These are phyloP conservation scores for Campylomormyrus tamandua DNA, from an alignment of 2,113 vertebrate genomes.

Conservation along the genomic window DNA sequence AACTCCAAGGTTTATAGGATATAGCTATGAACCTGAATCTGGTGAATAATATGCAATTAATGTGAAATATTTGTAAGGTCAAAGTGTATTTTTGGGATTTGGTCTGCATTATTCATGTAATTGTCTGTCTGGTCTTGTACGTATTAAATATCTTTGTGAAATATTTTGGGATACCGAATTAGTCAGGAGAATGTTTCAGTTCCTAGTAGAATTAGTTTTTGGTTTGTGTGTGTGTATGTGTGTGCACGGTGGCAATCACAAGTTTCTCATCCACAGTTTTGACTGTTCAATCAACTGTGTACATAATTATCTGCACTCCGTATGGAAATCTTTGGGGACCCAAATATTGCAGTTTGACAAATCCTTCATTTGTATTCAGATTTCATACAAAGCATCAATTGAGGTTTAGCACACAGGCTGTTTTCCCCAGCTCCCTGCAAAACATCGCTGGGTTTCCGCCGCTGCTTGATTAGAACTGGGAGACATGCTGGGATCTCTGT, in stretches of 20 bases:
- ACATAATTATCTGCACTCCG: constrained; percentile 64
- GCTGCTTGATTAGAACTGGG: constrained; percentile 52
- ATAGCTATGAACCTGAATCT: not conserved
- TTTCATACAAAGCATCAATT: constrained; percentile 62
- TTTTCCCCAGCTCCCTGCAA: constrained; percentile 47
- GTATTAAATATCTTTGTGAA: constrained; percentile 31
- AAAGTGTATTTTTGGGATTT: not conserved
- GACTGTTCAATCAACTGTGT: constrained; percentile 68
- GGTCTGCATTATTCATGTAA: constrained; percentile 8
- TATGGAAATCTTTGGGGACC: constrained; percentile 66
- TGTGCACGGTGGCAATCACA: constrained; percentile 44
- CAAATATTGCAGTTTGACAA: constrained; percentile 71
- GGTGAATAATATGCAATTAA: not conserved
- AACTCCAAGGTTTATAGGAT: not conserved
- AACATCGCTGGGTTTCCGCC: constrained; percentile 26
- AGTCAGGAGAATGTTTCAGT: not conserved
- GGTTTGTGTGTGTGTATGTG: not conserved
- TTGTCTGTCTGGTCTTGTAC: constrained; percentile 28
- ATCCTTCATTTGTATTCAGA: constrained; percentile 71
- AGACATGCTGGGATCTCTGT: constrained; percentile 56
- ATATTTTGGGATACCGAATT: not conserved
- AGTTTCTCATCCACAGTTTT: constrained; percentile 64
- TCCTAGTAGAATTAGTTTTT: not conserved
- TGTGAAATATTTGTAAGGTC: not conserved
- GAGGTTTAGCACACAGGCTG: constrained; percentile 55